Base-by-base conservation (phyloP, 2,888 invertebrate genomes). In the Parapristionchus giblindavisi region DNA sequence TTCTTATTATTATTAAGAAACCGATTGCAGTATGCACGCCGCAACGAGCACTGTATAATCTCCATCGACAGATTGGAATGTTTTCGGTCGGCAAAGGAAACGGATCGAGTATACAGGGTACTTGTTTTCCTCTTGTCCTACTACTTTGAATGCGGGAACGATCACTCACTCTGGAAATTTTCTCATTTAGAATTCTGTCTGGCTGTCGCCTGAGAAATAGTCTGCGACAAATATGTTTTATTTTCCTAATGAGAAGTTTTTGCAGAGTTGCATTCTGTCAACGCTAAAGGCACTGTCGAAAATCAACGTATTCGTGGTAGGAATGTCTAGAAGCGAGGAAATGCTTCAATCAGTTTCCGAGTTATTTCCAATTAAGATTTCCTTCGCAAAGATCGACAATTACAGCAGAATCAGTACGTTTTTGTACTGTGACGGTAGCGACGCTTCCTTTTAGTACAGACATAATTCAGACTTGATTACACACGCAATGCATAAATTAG, bases 301-400 rank as follows among this genome's bases (percentile, higher is more conserved):
- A 32, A 63, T 29, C 6, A 14, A 29, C 2, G 24, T 38, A 14
- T 40, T 63, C 21, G 74, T 74, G 11, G 65, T 74, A 11, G 74
- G 74, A 54, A 74, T 74, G 74, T 63, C 54, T 40, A 34, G 74
- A 36, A 48, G 32, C 1, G 61, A 43, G 21, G 74, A 74, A 17
- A 40, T 74, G 6, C 0, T 32, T 24, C 63, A 51, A 1, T 21
- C 36, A 3, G 63, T 74, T 21, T 21, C 40, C 24, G 54, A 51
- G 0, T 43, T 60, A n/a, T 74, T 74, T 32, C 63, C 48, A 2
- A 21, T 61, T 8, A 65, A 54, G 29, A 51, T 74, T 14, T 54
- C 43, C 29, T 34, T 74, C 24, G 36, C 27, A 32, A 24, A 17
- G 5, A 8, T 61, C 17, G 73, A 73, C 32, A 61, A 60, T 17